Evolutionary conservation across 1,140 invertebrate genomes (phyloP).

Genomic region (Phocides pigmalion): DNA sequence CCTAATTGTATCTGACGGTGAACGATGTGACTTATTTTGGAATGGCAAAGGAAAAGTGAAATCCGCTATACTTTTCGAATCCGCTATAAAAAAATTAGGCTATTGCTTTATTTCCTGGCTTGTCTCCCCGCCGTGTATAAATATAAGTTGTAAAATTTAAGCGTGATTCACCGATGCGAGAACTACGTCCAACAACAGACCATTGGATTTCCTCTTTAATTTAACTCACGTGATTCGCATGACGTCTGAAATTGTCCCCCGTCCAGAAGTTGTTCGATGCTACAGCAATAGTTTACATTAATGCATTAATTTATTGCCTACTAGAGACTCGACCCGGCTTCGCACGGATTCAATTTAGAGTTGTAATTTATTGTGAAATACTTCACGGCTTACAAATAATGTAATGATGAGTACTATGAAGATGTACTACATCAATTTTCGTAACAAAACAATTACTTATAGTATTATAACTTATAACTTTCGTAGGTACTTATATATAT

Average conservation of each 20-base stretch:
- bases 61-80: constrained; percentile 27
- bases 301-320: constrained; percentile 38
- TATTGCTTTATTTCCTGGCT: constrained; percentile 27
- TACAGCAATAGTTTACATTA: constrained; percentile 29
- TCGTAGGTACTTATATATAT: too few species aligned
- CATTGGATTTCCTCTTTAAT: constrained; percentile 35
- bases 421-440: too few species aligned
- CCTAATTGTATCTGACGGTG: constrained; percentile 19
- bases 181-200: constrained; percentile 26
- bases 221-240: constrained; percentile 40
- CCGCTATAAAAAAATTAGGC: constrained; percentile 28
- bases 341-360: too few species aligned
- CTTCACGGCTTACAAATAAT: too few species aligned
- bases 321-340: too few species aligned
- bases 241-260: constrained; percentile 36
- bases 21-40: constrained; percentile 5
- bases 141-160: constrained; percentile 32
- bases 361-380: too few species aligned
- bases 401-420: too few species aligned
- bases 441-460: too few species aligned
- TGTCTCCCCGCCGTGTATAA: constrained; percentile 28
- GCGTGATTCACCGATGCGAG: constrained; percentile 23
- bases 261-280: constrained; percentile 34
- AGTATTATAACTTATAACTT: too few species aligned
- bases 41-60: constrained; percentile 14